A percentile compares a stretch with the other conserved stretches of the same genome.
These are phyloP conservation scores for Pseudochirops corinnae DNA, from an alignment of 2,797 vertebrate genomes.

Conservation along the genomic window DNA sequence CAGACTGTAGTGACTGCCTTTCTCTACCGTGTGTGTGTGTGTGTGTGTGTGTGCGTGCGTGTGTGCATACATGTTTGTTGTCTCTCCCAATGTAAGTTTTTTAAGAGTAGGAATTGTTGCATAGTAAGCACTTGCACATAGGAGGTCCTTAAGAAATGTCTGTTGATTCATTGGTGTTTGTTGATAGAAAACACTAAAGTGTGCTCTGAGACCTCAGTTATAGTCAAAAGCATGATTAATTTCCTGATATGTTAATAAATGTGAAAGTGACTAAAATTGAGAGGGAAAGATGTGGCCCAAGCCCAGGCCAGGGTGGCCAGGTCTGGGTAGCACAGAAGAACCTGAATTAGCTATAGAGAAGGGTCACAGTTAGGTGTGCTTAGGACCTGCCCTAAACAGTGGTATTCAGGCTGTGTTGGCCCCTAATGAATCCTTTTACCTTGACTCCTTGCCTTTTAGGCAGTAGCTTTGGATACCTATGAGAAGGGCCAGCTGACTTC, in stretches of 20 bases:
- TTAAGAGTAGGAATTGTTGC: background rate
- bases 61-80: background rate
- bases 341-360: slow-evolving; percentile 26
- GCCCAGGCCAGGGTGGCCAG: slow-evolving; percentile 8
- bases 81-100: background rate
- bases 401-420: background rate
- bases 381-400: background rate
- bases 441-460: slow-evolving; percentile 84
- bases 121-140: background rate
- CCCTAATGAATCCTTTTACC: background rate
- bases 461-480: slow-evolving; percentile 94
- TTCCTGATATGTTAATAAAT: slow-evolving; percentile 11
- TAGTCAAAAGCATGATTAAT: slow-evolving; percentile 8
- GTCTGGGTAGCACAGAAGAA: background rate
- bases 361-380: background rate
- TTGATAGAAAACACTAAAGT: slow-evolving; percentile 1
- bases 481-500: slow-evolving; percentile 97
- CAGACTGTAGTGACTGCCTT: background rate
- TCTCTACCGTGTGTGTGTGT: background rate
- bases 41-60: too few relatives aligned
- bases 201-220: background rate
- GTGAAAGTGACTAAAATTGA: slow-evolving; percentile 33
- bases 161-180: background rate
- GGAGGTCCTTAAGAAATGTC: background rate
- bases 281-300: background rate